Conservation (phyloP, 2,797 vertebrate genomes). For the Coccyzus lansbergi region DNA sequence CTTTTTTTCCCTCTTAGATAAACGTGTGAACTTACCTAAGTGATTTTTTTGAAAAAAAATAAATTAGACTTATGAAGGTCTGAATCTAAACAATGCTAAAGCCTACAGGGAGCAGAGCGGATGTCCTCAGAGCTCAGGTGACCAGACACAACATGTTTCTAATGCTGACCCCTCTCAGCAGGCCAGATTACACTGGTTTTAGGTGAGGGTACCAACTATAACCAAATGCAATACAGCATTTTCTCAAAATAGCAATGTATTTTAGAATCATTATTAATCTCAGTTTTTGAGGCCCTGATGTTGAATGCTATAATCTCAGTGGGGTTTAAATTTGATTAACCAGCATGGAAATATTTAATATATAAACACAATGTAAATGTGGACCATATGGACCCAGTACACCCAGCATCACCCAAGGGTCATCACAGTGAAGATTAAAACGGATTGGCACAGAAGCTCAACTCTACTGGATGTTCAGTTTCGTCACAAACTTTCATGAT, state of each 20-base stretch:
- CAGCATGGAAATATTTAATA: background rate
- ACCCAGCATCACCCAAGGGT: background rate
- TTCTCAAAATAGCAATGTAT: background rate
- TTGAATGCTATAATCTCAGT: conserved; percentile 11
- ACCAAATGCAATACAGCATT: background rate
- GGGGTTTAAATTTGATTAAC: background rate
- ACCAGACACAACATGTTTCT: rapidly evolving
- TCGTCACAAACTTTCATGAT: background rate
- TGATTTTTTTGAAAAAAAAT: background rate
- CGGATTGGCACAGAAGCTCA: background rate
- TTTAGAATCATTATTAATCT: conserved; percentile 2
- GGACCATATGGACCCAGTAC: background rate
- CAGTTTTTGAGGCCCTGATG: background rate
- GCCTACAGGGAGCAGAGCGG: background rate
- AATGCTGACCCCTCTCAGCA: rapidly evolving
- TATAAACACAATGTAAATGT: background rate
- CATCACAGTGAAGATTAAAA: background rate
- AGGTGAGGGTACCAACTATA: background rate
- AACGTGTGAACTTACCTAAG: background rate
- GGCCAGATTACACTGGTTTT: background rate
- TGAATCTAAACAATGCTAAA: background rate
- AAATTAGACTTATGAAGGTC: background rate
- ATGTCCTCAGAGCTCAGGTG: background rate
- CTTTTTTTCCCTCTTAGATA: background rate
- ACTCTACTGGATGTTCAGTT: background rate